Base-by-base conservation (phyloP, 2,888 invertebrate genomes). In the Ditula angustiorana region DNA sequence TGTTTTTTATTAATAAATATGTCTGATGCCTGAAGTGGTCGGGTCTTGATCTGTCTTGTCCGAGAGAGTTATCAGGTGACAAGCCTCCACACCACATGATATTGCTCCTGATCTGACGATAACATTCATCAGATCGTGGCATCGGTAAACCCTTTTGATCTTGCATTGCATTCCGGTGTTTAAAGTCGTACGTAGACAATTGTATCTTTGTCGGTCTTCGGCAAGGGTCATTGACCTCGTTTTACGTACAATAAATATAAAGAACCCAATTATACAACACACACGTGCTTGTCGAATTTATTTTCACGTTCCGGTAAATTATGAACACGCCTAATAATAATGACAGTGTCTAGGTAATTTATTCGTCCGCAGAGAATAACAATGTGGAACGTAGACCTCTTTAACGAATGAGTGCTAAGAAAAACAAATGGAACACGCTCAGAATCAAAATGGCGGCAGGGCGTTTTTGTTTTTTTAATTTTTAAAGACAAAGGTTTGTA, bases 311-410 rank as follows among this genome's bases (percentile, higher is more conserved):
- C 8, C 49, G 24, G 49, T 50, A 57, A 56, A 62, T 62, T 62
- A 63, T 58, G 58, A 58, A 63, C 55, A 30, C 44, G 21, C 52
- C 52, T 58, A 63, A 63, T 58, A 63, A 63, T 63, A 44, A 63
- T 63, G 63, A 58, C 63, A 52, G n/a, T 52, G 50, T 41, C 63
- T n/a, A 24, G 44, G 63, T 63, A 58, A 63, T 58, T 63, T 63
- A 63, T 63, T 57, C 56, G 28, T 30, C 49, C 56, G 37, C 24
- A 26, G 41, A 50, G 53, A 53, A n/a, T 37, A 37, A 63, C 62
- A 57, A 63, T 50, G 57, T 56, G 28, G 55, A 56, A 53, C 30
- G 44, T 28, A 37, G 50, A 62, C 47, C 57, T 57, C 13, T 55
- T 49, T 47, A 55, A 46, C 35, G 35, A 47, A 35, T 35, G 53